Evolutionary conservation across 2,113 vertebrate species (phyloP), one percentile per base, ranked within the genome.

Genomic region (Cebus imitator): DNA sequence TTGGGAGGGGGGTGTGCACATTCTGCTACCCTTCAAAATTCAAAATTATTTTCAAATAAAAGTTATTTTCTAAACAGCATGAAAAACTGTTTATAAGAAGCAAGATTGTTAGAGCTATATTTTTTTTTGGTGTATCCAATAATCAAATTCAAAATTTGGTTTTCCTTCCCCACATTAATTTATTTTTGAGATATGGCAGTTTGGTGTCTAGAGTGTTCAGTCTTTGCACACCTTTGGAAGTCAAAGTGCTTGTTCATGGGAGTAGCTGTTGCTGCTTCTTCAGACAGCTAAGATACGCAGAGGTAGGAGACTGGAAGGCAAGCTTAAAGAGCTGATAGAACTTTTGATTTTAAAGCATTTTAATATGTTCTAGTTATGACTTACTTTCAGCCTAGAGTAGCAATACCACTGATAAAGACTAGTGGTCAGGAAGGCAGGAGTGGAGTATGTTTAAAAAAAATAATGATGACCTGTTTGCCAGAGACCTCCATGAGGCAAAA

Each of bases 141-240:
- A 87, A 81, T 45, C 50, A 66, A 72, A 87, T 88, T 95, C 37
- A 81, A 64, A 84, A 70, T 85, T 70, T 76, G 4, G 10, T 73
- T 82, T 2, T 3, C 14, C 43, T 10, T 81, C 5, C 45, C 2
- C 23, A 43, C 20, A 23, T 27, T 87, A 52, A 81, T 16, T 93
- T 21, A 40, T 9, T 76, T 94, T 86, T 98, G 40, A 30, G 91
- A 8, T 27, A n/a, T 8, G n/a, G 64, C 35, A n/a, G 93, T 95
- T 81, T 78, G 64, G 9, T 86, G 35, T 57, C 70, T 78, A 16
- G 35, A 85, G 13, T 68, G 87, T 96, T 94, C 23, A 5, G 16
- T 81, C 21, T 95, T 83, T 73, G 10, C 37, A 55, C 40, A 21
- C 37, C 50, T 72, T 87, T 66, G 58, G 18, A 81, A 85, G 66